phyloP scores from a whole-genome alignment of 2,888 invertebrate genomes.

The Coenonympha glycerion region DNA sequence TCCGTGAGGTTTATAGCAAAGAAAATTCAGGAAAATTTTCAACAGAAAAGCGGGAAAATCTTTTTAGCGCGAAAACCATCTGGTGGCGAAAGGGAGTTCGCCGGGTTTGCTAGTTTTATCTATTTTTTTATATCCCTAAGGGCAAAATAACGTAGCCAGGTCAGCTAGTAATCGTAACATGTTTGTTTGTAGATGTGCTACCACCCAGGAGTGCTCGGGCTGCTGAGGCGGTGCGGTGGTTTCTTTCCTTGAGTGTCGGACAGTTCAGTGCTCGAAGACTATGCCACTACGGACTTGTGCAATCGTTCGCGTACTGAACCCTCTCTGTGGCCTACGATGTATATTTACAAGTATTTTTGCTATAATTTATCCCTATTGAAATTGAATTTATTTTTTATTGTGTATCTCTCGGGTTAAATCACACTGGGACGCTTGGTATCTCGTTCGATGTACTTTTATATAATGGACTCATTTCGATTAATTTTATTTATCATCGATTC shows the following conservation, averaged over 20 bases:
- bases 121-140: no score
- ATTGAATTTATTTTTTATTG: constrained; percentile 62
- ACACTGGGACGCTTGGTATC: not conserved
- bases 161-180: no score
- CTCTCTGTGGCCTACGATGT: constrained; percentile 36
- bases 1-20: no score
- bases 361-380: constrained; percentile 67
- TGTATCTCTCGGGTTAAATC: constrained; percentile 25
- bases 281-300: constrained; percentile 23
- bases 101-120: no score
- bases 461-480: not conserved
- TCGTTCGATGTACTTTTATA: not conserved
- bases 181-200: constrained; percentile 1
- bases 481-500: not conserved
- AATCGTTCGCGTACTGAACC: constrained; percentile 23
- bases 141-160: no score
- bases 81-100: no score
- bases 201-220: constrained; percentile 3
- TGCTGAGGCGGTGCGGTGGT: not conserved
- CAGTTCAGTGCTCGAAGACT: constrained; percentile 16
- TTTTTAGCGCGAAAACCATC: no score
- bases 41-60: no score
- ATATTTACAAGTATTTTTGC: constrained; percentile 71
- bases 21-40: no score
- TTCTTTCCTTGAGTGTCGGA: constrained; percentile 3